Evolutionary conservation across 1,140 invertebrate genomes (phyloP).

Genomic region (Glossosoma conforme): DNA sequence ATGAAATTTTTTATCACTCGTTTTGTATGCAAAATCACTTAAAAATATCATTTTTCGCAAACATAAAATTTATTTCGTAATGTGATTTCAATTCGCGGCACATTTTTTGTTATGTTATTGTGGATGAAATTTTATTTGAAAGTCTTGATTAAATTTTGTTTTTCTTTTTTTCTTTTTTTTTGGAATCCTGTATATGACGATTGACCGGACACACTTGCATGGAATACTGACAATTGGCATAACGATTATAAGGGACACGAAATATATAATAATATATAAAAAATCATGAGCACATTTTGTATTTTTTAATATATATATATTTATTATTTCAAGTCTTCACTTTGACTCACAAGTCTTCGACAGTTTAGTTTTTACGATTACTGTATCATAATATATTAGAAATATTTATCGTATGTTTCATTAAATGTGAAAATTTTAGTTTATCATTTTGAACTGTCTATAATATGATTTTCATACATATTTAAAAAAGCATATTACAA

Average conservation of each 20-base stretch:
- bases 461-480: too few species aligned
- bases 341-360: slow-evolving; percentile 30
- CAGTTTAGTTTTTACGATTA: slow-evolving; percentile 23
- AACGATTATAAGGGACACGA: slow-evolving; percentile 28
- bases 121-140: not conserved
- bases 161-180: slow-evolving; percentile 10
- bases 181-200: slow-evolving; percentile 12
- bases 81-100: slow-evolving; percentile 6
- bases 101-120: too few species aligned
- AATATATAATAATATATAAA: slow-evolving; percentile 21
- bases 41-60: too few species aligned
- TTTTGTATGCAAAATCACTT: too few species aligned
- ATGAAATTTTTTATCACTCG: too few species aligned
- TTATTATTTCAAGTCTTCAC: slow-evolving; percentile 25
- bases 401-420: too few species aligned
- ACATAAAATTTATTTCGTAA: too few species aligned
- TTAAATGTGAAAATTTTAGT: too few species aligned
- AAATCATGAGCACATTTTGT: slow-evolving; percentile 31
- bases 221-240: slow-evolving; percentile 27
- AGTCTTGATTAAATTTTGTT: slow-evolving; percentile 4
- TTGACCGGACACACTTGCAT: slow-evolving; percentile 14
- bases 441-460: too few species aligned
- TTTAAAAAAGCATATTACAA: too few species aligned
- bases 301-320: slow-evolving; percentile 31
- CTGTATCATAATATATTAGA: slow-evolving; percentile 20